A percentile compares a stretch with the other conserved stretches of the same genome.
Conservation (phyloP, 2,113 vertebrate genomes). For the Aptenodytes patagonicus region DNA sequence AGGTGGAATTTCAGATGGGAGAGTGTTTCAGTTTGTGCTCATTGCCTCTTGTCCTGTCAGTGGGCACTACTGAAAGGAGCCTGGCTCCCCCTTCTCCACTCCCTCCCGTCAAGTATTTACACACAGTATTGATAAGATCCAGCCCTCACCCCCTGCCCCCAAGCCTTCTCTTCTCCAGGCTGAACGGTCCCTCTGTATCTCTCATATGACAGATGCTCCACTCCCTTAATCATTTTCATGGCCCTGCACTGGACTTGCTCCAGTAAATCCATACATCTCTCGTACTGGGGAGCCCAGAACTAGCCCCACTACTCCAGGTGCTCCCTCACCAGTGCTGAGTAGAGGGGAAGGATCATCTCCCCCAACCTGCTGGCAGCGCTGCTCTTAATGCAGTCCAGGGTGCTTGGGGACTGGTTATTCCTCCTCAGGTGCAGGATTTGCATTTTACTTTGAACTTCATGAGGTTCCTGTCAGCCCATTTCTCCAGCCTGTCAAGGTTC, state of each 20-base stretch:
- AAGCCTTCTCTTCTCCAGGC: neutral
- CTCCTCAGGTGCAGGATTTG: neutral
- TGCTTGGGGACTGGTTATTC: neutral
- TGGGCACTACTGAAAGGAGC: neutral
- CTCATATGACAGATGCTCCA: neutral
- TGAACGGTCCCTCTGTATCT: neutral
- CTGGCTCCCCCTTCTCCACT: neutral
- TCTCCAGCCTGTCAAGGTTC: neutral
- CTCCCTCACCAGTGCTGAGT: neutral
- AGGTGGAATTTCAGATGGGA: neutral
- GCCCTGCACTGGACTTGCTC: neutral
- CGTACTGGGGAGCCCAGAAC: neutral
- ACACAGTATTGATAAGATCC: neutral
- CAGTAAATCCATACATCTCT: neutral
- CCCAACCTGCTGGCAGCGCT: neutral
- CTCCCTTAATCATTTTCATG: neutral
- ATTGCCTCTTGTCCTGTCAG: neutral
- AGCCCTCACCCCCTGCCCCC: fast-evolving
- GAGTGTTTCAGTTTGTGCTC: neutral
- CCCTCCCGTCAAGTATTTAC: neutral
- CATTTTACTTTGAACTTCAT: neutral
- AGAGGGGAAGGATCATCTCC: neutral
- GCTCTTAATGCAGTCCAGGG: neutral
- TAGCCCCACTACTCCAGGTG: neutral
- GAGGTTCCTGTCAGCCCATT: neutral